These are phyloP conservation scores for Halcyon badia DNA, from an alignment of 2,797 vertebrate genomes.

Conservation along the genomic window DNA sequence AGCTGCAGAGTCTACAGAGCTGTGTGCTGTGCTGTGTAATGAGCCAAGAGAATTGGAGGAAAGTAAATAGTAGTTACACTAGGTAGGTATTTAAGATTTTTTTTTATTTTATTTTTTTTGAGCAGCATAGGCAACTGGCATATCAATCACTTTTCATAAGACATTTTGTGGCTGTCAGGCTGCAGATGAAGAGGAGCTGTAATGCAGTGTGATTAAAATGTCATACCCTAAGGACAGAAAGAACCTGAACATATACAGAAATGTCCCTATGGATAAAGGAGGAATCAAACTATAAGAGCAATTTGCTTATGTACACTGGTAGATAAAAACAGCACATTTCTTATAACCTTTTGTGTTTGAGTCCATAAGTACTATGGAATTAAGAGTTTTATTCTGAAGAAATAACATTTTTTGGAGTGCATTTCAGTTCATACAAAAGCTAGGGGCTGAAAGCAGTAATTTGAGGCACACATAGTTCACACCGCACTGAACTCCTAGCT, in stretches of 20 bases:
- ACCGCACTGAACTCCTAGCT: background rate
- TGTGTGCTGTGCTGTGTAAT: background rate
- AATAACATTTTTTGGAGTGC: conserved; percentile 14
- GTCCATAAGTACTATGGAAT: background rate
- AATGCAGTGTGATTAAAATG: conserved; percentile 18
- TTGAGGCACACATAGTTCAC: background rate
- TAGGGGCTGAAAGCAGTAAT: background rate
- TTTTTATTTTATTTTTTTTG: background rate
- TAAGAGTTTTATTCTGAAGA: conserved; percentile 10
- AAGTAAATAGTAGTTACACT: background rate
- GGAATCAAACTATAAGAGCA: background rate
- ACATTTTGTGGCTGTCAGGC: background rate
- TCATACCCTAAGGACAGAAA: conserved; percentile 30
- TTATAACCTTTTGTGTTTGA: background rate
- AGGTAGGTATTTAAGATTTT: background rate
- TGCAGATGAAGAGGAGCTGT: background rate
- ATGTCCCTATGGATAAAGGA: background rate
- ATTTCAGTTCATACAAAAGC: conserved; percentile 11
- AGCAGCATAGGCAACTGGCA: background rate
- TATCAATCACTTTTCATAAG: conserved; percentile 26
- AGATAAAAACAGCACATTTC: background rate
- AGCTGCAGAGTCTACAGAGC: background rate
- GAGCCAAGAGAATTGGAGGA: background rate
- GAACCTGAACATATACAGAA: background rate
- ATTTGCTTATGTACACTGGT: background rate